Conservation (phyloP, 35 echinoderm and acorn worm genomes). For the Diadema setosum region DNA sequence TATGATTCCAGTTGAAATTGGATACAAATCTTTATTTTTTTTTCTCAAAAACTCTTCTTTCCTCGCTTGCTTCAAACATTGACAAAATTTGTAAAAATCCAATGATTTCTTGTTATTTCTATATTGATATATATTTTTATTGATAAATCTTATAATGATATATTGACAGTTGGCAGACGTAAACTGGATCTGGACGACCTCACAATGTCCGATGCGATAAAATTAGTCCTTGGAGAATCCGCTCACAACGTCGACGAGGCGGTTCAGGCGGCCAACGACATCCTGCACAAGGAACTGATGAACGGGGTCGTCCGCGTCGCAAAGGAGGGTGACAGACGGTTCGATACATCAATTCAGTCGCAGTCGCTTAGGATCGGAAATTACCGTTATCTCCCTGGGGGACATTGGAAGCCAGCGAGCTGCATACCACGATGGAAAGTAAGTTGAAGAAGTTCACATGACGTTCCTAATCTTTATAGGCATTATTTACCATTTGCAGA, state of each 20-base stretch:
- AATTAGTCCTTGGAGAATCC: background rate
- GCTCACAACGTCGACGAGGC: background rate
- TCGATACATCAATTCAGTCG: background rate
- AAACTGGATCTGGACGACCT: constrained; percentile 6
- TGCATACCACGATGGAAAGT: constrained; percentile 91
- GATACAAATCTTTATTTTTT: too few species aligned
- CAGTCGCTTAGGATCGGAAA: background rate
- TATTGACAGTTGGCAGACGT: constrained; percentile 2
- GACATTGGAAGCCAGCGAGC: constrained; percentile 66
- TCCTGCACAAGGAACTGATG: background rate
- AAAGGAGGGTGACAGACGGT: background rate
- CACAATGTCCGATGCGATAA: background rate
- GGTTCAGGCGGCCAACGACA: background rate
- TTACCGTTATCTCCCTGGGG: constrained; percentile 71
- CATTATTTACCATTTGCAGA: too few species aligned
- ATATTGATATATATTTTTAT: background rate
- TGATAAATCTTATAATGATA: too few species aligned
- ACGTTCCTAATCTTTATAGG: too few species aligned
- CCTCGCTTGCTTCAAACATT: too few species aligned
- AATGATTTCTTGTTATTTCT: background rate
- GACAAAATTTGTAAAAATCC: background rate
- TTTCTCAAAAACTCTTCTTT: too few species aligned
- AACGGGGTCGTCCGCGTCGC: background rate
- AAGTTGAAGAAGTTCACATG: too few species aligned
- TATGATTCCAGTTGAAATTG: too few species aligned